phyloP scores from a whole-genome alignment of 2,888 invertebrate species.

The Mesorhabditis spiculigera region DNA sequence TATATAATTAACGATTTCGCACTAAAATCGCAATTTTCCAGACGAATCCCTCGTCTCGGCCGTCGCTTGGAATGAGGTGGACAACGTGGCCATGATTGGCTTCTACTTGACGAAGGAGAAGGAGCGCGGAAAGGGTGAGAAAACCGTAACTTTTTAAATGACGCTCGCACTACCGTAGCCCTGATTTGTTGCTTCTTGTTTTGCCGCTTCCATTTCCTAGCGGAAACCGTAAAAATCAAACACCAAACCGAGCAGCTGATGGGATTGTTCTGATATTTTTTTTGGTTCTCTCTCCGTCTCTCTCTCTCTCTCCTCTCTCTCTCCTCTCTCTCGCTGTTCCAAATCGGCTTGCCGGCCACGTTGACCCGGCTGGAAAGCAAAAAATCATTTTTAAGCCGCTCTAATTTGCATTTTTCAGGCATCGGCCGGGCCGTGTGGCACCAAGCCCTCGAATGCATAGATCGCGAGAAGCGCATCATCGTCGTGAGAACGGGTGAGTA shows the following conservation, averaged over 20 bases:
- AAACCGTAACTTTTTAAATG: no score
- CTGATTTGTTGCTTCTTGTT: no score
- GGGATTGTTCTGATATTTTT: no score
- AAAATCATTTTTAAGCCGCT: background rate
- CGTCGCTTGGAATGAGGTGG: slow-evolving; percentile 35
- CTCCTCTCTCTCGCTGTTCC: no score
- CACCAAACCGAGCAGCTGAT: no score
- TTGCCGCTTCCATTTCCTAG: no score
- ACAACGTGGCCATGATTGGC: slow-evolving; percentile 28
- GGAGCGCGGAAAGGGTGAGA: slow-evolving; percentile 28
- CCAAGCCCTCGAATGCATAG: background rate
- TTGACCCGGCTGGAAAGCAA: background rate
- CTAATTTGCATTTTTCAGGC: background rate
- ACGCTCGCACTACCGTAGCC: no score
- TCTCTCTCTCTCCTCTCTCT: no score
- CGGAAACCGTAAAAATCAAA: no score
- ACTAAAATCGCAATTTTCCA: slow-evolving; percentile 10
- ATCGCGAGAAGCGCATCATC: background rate
- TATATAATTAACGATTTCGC: no score
- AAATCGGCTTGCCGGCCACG: no score
- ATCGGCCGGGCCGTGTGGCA: background rate
- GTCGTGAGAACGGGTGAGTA: slow-evolving; percentile 3
- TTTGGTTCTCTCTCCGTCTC: no score
- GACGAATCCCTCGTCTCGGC: slow-evolving; percentile 25
- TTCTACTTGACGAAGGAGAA: slow-evolving; percentile 28